phyloP scores from a whole-genome alignment of 2,888 invertebrate genomes.

The Pseudococcus jackbeardsleyi region DNA sequence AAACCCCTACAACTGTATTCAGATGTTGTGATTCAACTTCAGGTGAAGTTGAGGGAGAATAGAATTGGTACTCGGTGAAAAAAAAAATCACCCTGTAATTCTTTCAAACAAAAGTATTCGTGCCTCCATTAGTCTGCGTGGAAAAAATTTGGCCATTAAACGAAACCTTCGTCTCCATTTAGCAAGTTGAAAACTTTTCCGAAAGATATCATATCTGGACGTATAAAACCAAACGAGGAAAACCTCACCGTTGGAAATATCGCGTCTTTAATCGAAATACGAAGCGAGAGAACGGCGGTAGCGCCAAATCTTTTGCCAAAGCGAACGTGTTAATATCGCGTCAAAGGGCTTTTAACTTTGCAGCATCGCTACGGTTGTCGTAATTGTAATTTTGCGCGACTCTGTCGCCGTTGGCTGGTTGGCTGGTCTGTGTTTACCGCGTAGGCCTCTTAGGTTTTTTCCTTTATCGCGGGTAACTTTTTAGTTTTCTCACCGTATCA shows the following conservation, averaged over 20 bases:
- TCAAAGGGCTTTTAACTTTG: not conserved
- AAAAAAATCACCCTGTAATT: not conserved
- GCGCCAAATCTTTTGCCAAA: not conserved
- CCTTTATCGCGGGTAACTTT: not conserved
- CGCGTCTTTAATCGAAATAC: not conserved
- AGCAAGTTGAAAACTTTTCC: not conserved
- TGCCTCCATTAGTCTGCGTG: not conserved
- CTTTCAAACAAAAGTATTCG: not conserved
- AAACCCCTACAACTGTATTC: too few species aligned
- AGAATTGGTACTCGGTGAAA: too few species aligned
- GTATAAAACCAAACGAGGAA: not conserved
- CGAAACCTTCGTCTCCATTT: not conserved
- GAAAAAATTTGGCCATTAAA: not conserved
- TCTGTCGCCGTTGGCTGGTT: not conserved
- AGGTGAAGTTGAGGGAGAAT: not conserved
- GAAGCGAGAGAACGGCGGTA: not conserved
- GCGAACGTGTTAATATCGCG: not conserved
- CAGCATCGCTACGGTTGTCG: not conserved
- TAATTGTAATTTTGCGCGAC: not conserved
- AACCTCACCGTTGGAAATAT: not conserved
- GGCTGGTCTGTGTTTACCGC: not conserved
- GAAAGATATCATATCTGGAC: conserved; percentile 16
- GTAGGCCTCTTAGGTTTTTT: not conserved
- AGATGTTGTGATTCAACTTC: too few species aligned
- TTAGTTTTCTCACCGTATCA: not conserved